phyloP scores from a whole-genome alignment of 2,113 vertebrate genomes.

The Ictalurus punctatus region DNA sequence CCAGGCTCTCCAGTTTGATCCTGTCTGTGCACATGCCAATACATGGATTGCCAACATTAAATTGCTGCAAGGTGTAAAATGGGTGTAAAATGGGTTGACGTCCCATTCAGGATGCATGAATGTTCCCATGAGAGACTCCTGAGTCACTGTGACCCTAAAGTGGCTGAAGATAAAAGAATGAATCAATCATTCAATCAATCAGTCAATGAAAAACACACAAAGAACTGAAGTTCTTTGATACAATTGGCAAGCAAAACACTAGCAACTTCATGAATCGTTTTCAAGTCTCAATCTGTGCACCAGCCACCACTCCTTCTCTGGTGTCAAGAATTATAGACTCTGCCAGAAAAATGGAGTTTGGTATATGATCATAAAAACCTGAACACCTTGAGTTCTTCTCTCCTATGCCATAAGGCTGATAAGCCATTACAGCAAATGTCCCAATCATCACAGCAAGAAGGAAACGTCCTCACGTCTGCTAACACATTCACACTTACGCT shows the following conservation, averaged over 20 bases:
- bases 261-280: conserved; percentile 50
- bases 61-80: not conserved
- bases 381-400: conserved; percentile 11
- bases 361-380: not conserved
- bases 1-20: not conserved
- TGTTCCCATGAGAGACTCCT: not conserved
- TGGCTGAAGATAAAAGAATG: not conserved
- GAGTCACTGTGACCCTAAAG: not conserved
- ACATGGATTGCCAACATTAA: not conserved
- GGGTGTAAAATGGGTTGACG: not conserved
- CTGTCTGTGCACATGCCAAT: not conserved
- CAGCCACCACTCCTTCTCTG: conserved; percentile 23
- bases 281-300: conserved; percentile 30
- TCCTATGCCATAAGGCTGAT: conserved; percentile 1
- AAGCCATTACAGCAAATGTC: conserved; percentile 6
- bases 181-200: not conserved
- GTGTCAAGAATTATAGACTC: not conserved
- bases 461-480: not conserved
- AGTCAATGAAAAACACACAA: not conserved
- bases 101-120: not conserved
- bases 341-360: not conserved
- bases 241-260: conserved; percentile 36
- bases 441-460: conserved; percentile 8
- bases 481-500: conserved; percentile 17
- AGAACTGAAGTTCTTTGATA: conserved; percentile 11